Conservation (phyloP, 2,113 vertebrate species). For the Oryzias melastigma region DNA sequence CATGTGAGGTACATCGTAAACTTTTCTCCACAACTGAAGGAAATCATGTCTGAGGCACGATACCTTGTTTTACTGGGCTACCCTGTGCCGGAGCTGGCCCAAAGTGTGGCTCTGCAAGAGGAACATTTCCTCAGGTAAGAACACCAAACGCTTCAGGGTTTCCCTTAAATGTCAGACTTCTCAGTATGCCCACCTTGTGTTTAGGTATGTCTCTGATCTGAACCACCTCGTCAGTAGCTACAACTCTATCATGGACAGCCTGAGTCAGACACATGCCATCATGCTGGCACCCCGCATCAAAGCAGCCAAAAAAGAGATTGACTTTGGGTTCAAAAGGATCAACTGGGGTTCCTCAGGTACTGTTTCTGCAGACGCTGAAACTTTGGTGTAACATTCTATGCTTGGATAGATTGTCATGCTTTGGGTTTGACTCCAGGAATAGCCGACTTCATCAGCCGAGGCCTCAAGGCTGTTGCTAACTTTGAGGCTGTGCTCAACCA, state of each 20-base stretch:
- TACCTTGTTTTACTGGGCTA: constrained; percentile 83
- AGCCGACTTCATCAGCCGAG: constrained; percentile 78
- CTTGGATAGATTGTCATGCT: background rate
- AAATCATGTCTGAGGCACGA: constrained; percentile 85
- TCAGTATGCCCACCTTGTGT: background rate
- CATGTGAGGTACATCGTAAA: constrained; percentile 74
- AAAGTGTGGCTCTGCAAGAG: constrained; percentile 83
- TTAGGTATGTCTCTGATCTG: constrained; percentile 78
- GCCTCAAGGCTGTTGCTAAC: constrained; percentile 77
- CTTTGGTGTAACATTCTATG: constrained; percentile 3
- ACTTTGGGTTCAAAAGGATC: constrained; percentile 80
- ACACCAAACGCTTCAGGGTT: background rate
- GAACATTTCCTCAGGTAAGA: constrained; percentile 81
- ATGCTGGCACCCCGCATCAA: constrained; percentile 81
- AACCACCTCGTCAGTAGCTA: constrained; percentile 76
- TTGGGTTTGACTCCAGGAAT: constrained; percentile 76
- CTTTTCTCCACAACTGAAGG: constrained; percentile 80
- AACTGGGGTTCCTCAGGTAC: constrained; percentile 91
- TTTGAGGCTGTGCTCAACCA: constrained; percentile 86
- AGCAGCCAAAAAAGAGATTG: constrained; percentile 73
- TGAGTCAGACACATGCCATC: constrained; percentile 77
- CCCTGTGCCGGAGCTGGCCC: constrained; percentile 76
- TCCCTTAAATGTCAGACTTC: too few relatives aligned
- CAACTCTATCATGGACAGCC: constrained; percentile 71
- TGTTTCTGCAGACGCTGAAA: constrained; percentile 52